These are phyloP conservation scores for Dromaius novaehollandiae DNA, from an alignment of 2,113 vertebrate genomes.

Conservation along the genomic window DNA sequence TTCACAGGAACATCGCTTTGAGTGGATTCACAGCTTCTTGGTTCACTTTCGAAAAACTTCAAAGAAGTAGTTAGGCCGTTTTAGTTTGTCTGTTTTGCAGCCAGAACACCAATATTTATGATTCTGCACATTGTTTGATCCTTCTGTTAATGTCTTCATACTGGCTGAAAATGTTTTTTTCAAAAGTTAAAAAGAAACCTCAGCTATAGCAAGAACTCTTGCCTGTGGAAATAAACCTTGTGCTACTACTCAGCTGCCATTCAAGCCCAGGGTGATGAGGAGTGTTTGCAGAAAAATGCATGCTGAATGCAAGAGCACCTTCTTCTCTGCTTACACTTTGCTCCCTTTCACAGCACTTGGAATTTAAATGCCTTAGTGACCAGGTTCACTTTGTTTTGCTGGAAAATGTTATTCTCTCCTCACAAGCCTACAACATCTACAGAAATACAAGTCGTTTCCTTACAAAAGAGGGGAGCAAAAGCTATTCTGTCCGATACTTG, in stretches of 20 bases:
- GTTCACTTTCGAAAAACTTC: neutral
- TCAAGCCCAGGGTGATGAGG: neutral
- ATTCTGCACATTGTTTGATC: neutral
- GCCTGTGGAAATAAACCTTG: neutral
- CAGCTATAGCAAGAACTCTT: neutral
- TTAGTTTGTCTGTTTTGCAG: neutral
- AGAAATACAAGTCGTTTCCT: slow-evolving; percentile 15
- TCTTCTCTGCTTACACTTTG: neutral
- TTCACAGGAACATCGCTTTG: neutral
- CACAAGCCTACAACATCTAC: neutral
- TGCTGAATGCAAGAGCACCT: neutral
- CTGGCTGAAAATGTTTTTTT: neutral
- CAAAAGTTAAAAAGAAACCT: neutral
- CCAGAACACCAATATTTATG: neutral
- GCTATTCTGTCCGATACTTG: neutral
- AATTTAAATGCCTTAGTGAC: slow-evolving; percentile 25
- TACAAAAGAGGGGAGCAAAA: neutral
- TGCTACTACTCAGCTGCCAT: neutral
- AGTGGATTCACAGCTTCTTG: neutral
- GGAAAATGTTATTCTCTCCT: neutral
- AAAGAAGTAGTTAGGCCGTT: neutral
- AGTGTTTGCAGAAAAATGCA: neutral
- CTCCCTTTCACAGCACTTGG: neutral
- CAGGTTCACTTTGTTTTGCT: slow-evolving; percentile 1
- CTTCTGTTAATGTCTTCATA: neutral